Evolutionary conservation across 2,888 invertebrate species (phyloP), one percentile per base, ranked within the genome.

Genomic region (Megalurothrips usitatus): DNA sequence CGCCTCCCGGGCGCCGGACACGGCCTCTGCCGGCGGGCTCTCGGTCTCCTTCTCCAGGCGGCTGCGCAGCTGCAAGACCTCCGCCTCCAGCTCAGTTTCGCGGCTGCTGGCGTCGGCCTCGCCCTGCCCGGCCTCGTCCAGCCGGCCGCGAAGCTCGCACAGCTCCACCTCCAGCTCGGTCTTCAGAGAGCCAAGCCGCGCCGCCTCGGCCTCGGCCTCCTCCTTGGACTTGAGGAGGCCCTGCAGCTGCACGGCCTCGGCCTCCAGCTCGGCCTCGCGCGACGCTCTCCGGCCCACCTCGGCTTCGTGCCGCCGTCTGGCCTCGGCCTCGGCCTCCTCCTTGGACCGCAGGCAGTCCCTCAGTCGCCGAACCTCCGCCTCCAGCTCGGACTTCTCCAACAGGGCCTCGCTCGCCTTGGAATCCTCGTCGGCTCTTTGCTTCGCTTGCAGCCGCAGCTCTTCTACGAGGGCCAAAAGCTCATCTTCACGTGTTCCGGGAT

Each of bases 131-230:
- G 23, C 28, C 52, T 79, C 79, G 49, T 79, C 28, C 17, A 75
- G 23, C 68, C 26, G 23, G 26, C 68, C 23, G 11, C 26, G 23
- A 12, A 75, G 87, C 80, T 90, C 90, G 81, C 89, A 89, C 84
- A 89, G 89, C 68, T 23, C 26, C 23, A 26, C 68, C 68, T 75
- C 23, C 68, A 80, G 52, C 68, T n/a, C 48, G 34, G 78, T 68
- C 82, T 80, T 80, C 26, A 80, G 80, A 1, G 80, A 43, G 23
- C 79, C 43, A 47, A 79, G 49, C 17, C 79, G 52, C 43, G 52
- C 79, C 26, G 34, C 63, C 47, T 79, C 79, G 75, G 34, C 63
- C 23, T 80, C 82, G 17, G 79, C 80, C 34, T 80, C 80, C n/a
- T 79, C 26, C 68, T 12, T 26, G 23, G 23, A n/a, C 68, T 23